phyloP scores from a whole-genome alignment of 2,113 vertebrate species.

The Anseranas semipalmata region DNA sequence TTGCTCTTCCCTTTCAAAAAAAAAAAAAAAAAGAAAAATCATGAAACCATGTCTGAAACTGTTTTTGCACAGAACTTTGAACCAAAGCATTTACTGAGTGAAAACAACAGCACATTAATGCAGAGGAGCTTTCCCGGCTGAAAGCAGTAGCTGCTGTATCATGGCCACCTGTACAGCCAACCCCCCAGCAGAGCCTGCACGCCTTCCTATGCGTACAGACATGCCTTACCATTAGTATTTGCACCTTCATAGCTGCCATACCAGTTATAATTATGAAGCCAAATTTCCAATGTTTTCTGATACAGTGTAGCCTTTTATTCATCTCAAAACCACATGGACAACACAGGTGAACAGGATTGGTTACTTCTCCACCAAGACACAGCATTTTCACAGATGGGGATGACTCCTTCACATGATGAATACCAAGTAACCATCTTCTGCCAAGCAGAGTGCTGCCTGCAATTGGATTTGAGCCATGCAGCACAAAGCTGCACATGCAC shows the following conservation, averaged over 20 bases:
- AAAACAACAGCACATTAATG: background rate
- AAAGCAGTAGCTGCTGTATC: background rate
- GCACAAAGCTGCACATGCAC: background rate
- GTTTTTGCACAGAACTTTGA: background rate
- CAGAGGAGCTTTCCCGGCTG: background rate
- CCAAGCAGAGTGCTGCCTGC: background rate
- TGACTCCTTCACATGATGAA: background rate
- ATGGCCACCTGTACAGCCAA: background rate
- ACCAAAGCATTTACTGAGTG: background rate
- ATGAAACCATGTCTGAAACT: background rate
- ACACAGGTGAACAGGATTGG: background rate
- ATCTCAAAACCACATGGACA: background rate
- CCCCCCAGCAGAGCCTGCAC: background rate
- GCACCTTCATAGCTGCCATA: background rate
- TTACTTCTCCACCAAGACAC: background rate
- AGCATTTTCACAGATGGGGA: background rate
- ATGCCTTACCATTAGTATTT: accelerated
- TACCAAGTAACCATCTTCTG: too few relatives aligned
- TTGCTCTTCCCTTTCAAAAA: background rate
- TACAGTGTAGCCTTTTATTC: background rate
- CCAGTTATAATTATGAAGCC: background rate
- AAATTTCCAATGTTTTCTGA: background rate
- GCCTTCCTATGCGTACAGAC: background rate
- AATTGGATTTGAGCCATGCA: too few relatives aligned
- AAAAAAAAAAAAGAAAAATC: too few relatives aligned